Conservation (phyloP, 2,113 vertebrate genomes). For the Pantherophis guttatus region DNA sequence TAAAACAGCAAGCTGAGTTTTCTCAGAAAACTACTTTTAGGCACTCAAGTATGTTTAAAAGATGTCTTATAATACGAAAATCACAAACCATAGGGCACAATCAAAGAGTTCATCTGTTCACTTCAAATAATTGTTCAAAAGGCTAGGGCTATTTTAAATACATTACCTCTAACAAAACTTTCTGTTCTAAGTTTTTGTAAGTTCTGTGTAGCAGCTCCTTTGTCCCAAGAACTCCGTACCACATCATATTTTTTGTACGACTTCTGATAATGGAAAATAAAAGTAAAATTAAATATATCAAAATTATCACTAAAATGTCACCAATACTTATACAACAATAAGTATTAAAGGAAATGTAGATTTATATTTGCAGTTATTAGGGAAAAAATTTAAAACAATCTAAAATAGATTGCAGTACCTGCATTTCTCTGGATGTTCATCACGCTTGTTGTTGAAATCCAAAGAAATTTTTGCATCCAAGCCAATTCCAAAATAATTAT, state of each 20-base stretch:
- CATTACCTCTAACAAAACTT: conserved; percentile 88
- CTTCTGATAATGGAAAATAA: conserved; percentile 71
- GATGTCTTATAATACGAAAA: neutral
- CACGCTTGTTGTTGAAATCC: conserved; percentile 94
- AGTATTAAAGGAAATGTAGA: neutral
- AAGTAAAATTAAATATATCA: neutral
- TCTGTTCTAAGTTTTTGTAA: conserved; percentile 92
- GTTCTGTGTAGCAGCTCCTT: conserved; percentile 91
- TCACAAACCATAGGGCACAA: neutral
- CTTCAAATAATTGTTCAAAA: neutral
- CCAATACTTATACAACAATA: neutral
- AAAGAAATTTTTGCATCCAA: conserved; percentile 92
- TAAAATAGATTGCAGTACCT: conserved; percentile 65
- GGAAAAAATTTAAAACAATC: neutral
- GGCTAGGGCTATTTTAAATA: neutral
- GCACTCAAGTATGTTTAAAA: neutral
- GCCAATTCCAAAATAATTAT: conserved; percentile 95
- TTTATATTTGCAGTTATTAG: neutral
- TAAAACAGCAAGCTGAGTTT: neutral
- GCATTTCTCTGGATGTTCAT: conserved; percentile 94
- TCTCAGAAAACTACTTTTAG: neutral
- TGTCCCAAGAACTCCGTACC: conserved; percentile 92
- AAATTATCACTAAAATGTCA: neutral
- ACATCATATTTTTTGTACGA: conserved; percentile 98
- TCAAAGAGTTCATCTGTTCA: neutral